These are phyloP conservation scores for Lophius piscatorius DNA, from an alignment of 2,113 vertebrate species.

Conservation along the genomic window DNA sequence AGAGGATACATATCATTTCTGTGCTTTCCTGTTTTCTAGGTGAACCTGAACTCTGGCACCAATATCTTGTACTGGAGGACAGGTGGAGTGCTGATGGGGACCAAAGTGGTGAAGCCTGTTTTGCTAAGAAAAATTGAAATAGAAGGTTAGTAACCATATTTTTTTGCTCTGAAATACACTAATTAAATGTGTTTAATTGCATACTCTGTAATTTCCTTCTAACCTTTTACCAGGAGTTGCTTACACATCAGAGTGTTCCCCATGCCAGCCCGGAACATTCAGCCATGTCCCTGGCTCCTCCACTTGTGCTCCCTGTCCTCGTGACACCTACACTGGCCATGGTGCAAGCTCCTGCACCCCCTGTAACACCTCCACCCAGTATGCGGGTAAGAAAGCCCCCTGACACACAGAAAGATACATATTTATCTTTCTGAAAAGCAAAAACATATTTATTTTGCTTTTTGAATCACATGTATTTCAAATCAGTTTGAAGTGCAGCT, in stretches of 20 bases:
- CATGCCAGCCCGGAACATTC: conserved; percentile 92
- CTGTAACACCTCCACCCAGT: conserved; percentile 85
- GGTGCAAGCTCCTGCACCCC: conserved; percentile 90
- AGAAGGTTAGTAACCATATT: conserved; percentile 82
- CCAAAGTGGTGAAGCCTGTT: conserved; percentile 92
- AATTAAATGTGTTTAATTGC: accelerated
- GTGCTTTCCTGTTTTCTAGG: conserved; percentile 68
- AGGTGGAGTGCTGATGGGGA: conserved; percentile 89
- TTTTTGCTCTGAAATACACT: neutral
- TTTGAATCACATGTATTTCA: neutral
- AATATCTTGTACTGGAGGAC: conserved; percentile 98
- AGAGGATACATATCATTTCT: neutral
- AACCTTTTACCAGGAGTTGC: conserved; percentile 85
- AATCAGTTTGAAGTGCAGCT: neutral
- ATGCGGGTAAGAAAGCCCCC: conserved; percentile 82
- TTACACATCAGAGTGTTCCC: conserved; percentile 95
- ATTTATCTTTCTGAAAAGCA: too few species aligned
- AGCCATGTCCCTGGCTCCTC: conserved; percentile 87
- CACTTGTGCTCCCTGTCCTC: conserved; percentile 87
- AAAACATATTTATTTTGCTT: too few species aligned
- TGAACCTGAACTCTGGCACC: conserved; percentile 92
- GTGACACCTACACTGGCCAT: conserved; percentile 89
- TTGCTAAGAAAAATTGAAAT: conserved; percentile 94
- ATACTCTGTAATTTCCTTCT: neutral
- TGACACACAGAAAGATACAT: neutral